Evolutionary conservation across 2,797 vertebrate species (phyloP).

Genomic region (Cirrhinus mrigala): DNA sequence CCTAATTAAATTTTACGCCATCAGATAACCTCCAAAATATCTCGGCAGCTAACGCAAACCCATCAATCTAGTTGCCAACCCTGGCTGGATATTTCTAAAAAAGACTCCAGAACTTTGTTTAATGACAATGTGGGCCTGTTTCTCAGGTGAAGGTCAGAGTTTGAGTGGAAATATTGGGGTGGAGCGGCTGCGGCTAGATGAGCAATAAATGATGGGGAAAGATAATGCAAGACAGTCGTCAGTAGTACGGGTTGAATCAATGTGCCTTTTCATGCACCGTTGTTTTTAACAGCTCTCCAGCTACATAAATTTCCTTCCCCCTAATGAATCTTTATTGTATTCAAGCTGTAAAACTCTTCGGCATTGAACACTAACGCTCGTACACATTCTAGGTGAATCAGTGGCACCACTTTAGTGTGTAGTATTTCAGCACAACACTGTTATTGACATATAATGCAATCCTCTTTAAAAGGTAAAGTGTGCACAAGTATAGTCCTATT

Average conservation of each 20-base stretch:
- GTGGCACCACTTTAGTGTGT: not conserved
- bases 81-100: slow-evolving; percentile 15
- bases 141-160: slow-evolving; percentile 26
- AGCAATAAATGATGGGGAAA: slow-evolving; percentile 10
- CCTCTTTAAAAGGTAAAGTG: not conserved
- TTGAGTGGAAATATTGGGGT: slow-evolving; percentile 3
- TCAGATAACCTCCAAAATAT: slow-evolving; percentile 45
- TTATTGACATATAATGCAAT: not conserved
- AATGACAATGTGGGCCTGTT: not conserved
- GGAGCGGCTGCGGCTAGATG: not conserved
- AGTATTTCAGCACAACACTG: not conserved
- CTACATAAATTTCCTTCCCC: not conserved
- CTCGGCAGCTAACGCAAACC: not conserved
- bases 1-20: slow-evolving; percentile 56
- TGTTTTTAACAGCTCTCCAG: slow-evolving; percentile 23
- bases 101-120: slow-evolving; percentile 20
- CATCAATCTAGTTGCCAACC: slow-evolving; percentile 29
- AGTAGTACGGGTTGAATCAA: slow-evolving; percentile 4
- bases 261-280: not conserved
- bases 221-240: slow-evolving; percentile 1
- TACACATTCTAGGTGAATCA: not conserved
- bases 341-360: slow-evolving; percentile 3
- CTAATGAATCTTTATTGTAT: slow-evolving; percentile 28
- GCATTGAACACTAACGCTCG: not conserved
- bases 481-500: not conserved